Conservation (phyloP, 2,888 invertebrate species). For the Leucophora obtusa region DNA sequence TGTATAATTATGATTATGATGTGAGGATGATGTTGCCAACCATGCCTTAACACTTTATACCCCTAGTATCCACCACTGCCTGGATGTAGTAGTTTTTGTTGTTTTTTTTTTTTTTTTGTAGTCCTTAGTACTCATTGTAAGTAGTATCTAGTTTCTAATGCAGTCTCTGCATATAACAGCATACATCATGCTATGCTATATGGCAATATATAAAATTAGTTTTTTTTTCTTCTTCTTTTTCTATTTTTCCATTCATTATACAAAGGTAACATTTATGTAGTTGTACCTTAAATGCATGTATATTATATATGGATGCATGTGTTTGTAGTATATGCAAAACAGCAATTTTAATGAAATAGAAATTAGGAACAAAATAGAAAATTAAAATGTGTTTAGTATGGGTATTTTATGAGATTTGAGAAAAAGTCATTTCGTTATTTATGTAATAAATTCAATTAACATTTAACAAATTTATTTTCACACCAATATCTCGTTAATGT, state of each 20-base stretch:
- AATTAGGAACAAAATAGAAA: conserved; percentile 35
- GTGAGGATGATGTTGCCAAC: conserved; percentile 27
- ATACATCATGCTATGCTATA: conserved; percentile 28
- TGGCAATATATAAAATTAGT: conserved; percentile 41
- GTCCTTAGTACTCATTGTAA: conserved; percentile 21
- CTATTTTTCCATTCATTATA: not conserved
- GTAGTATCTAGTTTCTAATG: conserved; percentile 27
- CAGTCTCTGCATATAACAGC: conserved; percentile 15
- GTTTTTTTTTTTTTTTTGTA: not conserved
- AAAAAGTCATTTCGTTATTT: not conserved
- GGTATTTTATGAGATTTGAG: not conserved
- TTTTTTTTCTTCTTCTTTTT: conserved; percentile 1
- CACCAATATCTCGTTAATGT: too few relatives aligned
- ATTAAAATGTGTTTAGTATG: conserved; percentile 23
- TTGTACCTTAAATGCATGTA: not conserved
- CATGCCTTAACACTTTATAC: not conserved
- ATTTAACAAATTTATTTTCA: too few relatives aligned
- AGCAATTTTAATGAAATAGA: conserved; percentile 43
- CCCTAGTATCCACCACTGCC: not conserved
- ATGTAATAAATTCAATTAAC: too few relatives aligned
- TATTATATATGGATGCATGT: not conserved
- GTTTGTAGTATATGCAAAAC: conserved; percentile 14
- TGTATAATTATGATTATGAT: conserved; percentile 53
- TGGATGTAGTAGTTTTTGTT: conserved; percentile 1
- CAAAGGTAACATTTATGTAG: not conserved